Evolutionary conservation across 2,797 vertebrate genomes (phyloP).

Genomic region (Pampus argenteus): DNA sequence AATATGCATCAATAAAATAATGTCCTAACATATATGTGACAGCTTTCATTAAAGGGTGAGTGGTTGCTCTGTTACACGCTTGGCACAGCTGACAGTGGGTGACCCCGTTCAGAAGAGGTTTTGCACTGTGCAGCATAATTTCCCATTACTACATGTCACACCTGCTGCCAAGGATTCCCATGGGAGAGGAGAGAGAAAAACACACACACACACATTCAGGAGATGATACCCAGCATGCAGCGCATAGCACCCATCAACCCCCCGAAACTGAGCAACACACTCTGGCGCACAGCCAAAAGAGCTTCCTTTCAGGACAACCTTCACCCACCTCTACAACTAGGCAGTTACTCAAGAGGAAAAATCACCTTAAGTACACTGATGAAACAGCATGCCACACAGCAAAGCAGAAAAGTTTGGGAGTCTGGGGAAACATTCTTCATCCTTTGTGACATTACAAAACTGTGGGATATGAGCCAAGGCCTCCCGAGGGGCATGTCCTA

Average conservation of each 20-base stretch:
- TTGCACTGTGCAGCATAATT: slow-evolving; percentile 84
- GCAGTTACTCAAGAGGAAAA: slow-evolving; percentile 80
- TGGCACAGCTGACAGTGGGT: slow-evolving; percentile 79
- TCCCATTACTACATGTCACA: slow-evolving; percentile 86
- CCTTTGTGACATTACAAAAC: slow-evolving; percentile 79
- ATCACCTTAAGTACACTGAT: slow-evolving; percentile 79
- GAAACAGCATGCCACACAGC: slow-evolving; percentile 72
- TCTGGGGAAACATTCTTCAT: slow-evolving; percentile 74
- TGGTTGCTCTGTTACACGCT: slow-evolving; percentile 69
- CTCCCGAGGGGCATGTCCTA: slow-evolving; percentile 53
- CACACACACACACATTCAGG: slow-evolving; percentile 31
- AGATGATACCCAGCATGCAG: slow-evolving; percentile 65
- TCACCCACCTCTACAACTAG: slow-evolving; percentile 78
- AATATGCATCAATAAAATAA: slow-evolving; percentile 76
- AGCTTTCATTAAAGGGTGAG: slow-evolving; percentile 81
- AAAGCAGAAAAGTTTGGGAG: slow-evolving; percentile 75
- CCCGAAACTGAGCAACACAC: slow-evolving; percentile 69
- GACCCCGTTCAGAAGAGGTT: slow-evolving; percentile 81
- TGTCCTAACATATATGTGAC: slow-evolving; percentile 69
- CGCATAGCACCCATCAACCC: slow-evolving; percentile 72
- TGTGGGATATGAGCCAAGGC: slow-evolving; percentile 61
- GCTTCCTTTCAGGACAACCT: slow-evolving; percentile 78
- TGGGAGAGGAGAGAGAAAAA: slow-evolving; percentile 60
- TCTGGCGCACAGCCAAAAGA: slow-evolving; percentile 76
- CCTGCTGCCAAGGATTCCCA: slow-evolving; percentile 80